Conservation (phyloP, 2,888 invertebrate species). For the Melikaiella ostensackeni region DNA sequence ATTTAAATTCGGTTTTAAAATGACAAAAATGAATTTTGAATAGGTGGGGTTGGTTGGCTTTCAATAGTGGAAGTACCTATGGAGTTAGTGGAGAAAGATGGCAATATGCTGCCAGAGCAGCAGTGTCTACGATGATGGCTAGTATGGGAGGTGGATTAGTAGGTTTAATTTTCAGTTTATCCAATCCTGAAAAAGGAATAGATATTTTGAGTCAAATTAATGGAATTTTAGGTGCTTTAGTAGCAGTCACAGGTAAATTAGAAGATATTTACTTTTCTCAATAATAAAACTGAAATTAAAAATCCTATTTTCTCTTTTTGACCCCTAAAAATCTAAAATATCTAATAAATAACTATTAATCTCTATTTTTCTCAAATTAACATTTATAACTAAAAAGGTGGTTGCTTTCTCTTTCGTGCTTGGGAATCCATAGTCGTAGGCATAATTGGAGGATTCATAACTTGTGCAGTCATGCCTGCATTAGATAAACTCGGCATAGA, state of each 20-base stretch:
- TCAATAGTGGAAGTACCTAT: conserved; percentile 94
- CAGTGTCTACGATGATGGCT: conserved; percentile 93
- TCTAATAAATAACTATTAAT: background rate
- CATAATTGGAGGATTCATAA: conserved; percentile 86
- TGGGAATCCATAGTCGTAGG: conserved; percentile 94
- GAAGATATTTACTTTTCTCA: background rate
- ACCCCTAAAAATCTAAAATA: background rate
- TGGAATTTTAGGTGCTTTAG: conserved; percentile 91
- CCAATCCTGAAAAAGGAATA: conserved; percentile 83
- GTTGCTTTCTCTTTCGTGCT: conserved; percentile 90
- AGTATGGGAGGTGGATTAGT: conserved; percentile 93
- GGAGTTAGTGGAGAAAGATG: conserved; percentile 91
- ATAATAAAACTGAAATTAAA: too few relatives aligned
- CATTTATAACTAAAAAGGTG: conserved; percentile 79
- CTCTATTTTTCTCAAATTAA: conserved; percentile 15
- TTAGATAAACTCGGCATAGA: conserved; percentile 90
- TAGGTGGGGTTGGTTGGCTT: conserved; percentile 96
- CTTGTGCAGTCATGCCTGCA: conserved; percentile 85
- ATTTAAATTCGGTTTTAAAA: background rate
- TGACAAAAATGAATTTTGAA: conserved; percentile 4
- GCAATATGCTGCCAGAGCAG: conserved; percentile 94
- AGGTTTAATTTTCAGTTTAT: conserved; percentile 80
- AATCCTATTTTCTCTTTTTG: background rate
- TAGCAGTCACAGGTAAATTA: conserved; percentile 87
- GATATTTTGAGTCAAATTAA: conserved; percentile 93